Evolutionary conservation across 2,113 vertebrate genomes (phyloP).

Genomic region (Cephalopholis sonnerati): DNA sequence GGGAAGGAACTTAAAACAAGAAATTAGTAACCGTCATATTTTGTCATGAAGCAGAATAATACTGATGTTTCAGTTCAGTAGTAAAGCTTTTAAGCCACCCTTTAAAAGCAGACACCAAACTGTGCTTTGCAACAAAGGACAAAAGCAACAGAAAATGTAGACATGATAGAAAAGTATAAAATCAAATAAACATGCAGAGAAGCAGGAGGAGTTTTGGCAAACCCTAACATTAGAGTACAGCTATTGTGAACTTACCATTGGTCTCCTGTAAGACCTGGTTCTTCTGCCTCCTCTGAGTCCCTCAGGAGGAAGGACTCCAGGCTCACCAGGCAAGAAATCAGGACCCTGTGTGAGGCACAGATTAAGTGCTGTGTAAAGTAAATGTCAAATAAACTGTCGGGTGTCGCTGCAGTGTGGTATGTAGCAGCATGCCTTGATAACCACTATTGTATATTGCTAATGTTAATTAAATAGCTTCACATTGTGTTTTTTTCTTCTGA

Average conservation of each 20-base stretch:
- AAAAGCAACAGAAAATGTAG: not conserved
- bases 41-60: not conserved
- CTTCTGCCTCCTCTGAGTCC: not conserved
- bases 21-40: not conserved
- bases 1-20: constrained; percentile 56
- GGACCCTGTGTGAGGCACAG: constrained; percentile 9
- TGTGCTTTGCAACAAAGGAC: not conserved
- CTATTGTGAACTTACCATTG: not conserved
- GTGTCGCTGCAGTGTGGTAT: not conserved
- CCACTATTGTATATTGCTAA: not conserved
- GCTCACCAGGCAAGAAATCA: not conserved
- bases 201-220: not conserved
- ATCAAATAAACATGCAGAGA: no score
- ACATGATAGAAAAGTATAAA: no score
- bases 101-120: not conserved
- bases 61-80: not conserved
- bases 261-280: not conserved
- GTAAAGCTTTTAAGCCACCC: not conserved
- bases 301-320: not conserved
- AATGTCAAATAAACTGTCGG: not conserved
- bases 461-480: not conserved
- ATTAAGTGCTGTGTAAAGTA: not conserved
- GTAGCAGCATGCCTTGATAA: not conserved
- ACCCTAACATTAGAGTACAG: not conserved
- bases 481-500: not conserved